Evolutionary conservation across 2,888 invertebrate genomes (phyloP), one percentile per base, ranked within the genome.

Genomic region (Eurytoma adleriae): DNA sequence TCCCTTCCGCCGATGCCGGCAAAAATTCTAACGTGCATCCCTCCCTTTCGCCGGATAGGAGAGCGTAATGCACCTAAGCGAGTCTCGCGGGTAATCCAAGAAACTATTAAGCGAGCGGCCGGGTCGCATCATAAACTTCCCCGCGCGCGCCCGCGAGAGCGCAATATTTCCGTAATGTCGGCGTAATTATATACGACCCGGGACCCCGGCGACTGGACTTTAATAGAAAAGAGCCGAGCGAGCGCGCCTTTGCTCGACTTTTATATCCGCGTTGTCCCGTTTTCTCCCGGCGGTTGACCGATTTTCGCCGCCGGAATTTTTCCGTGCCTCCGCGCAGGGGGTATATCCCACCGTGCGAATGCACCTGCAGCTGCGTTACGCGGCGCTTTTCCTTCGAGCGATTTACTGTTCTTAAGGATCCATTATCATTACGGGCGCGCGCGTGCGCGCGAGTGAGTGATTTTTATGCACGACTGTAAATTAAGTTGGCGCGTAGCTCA

Each of bases 41-140:
- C 14, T 27, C 57, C 27, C 48, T 66, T 20, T 62, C 50, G 20
- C 3, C 56, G 54, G 71, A 61, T 76, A 62, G 54, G 27, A 71
- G 56, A 70, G 72, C 27, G 77, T 77, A 80, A 80, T 77, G 69
- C 71, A 61, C 40, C 64, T 27, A 56, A 48, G 72, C 16, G 61
- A 48, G 67, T 71, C 78, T 59, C 20, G 74, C 64, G 77, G 71
- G 82, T 80, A 85, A 84, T 83, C 83, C 83, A 79, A 83, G 83
- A 85, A 84, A 84, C 84, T 84, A 84, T 85, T 85, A 83, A 83
- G 80, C 77, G 72, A 74, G 64, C 82, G 68, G 78, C 71, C 50
- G 54, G 64, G 40, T 50, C 61, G 68, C 76, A 73, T 83, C 83
- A 83, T 83, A 84, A 84, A 84, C 80, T 76, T 81, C 40, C 57